Evolutionary conservation across 1,140 invertebrate species (phyloP).

Genomic region (Pomacea maculata): DNA sequence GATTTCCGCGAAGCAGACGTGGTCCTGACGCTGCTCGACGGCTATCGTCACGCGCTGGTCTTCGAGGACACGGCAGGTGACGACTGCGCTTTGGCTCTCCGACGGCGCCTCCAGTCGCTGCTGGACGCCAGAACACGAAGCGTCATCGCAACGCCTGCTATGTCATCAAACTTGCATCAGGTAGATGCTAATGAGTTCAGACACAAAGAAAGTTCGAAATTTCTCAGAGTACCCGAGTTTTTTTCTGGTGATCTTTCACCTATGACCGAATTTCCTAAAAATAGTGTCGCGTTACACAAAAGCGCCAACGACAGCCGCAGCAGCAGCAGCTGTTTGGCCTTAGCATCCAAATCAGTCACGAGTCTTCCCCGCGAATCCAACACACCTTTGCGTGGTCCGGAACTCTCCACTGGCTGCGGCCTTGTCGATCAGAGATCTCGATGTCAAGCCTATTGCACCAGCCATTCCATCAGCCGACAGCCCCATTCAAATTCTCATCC

Average conservation of each 20-base stretch:
- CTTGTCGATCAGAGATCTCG: neutral
- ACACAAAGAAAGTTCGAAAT: neutral
- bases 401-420: too few relatives aligned
- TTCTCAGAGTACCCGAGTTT: neutral
- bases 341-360: too few relatives aligned
- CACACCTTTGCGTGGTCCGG: neutral
- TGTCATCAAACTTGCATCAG: neutral
- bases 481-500: too few relatives aligned
- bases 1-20: neutral
- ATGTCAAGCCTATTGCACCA: neutral
- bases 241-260: neutral
- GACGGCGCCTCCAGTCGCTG: neutral
- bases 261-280: too few relatives aligned
- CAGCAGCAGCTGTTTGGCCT: too few relatives aligned
- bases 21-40: conserved; percentile 8
- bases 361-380: too few relatives aligned
- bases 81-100: neutral
- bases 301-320: too few relatives aligned
- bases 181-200: neutral
- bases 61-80: conserved; percentile 1
- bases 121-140: neutral
- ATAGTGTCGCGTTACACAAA: too few relatives aligned
- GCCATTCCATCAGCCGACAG: neutral
- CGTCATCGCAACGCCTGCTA: neutral
- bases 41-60: conserved; percentile 20